Conservation (phyloP, 1,140 invertebrate genomes). For the Lasaia peninsularis region DNA sequence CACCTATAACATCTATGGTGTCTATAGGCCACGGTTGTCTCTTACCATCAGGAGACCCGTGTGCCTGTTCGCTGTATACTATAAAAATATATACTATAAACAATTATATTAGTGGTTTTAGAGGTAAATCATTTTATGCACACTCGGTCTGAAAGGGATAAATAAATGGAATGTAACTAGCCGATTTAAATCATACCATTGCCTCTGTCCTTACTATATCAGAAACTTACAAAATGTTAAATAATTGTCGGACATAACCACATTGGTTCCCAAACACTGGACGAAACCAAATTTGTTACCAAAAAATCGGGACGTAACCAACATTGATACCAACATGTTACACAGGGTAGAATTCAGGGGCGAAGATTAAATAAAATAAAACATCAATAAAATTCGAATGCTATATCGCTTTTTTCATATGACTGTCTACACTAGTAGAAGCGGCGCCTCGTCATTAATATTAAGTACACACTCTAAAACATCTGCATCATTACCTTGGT, state of each 20-base stretch:
- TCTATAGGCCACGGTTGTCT: too few species aligned
- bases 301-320: not conserved
- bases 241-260: not conserved
- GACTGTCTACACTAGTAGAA: not conserved
- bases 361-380: not conserved
- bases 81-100: too few species aligned
- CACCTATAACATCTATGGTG: too few species aligned
- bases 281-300: not conserved
- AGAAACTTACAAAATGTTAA: not conserved
- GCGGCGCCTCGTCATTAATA: not conserved
- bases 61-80: too few species aligned
- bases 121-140: too few species aligned
- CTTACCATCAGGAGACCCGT: too few species aligned
- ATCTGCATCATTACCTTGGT: not conserved
- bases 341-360: not conserved
- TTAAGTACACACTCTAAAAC: not conserved
- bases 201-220: not conserved
- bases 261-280: not conserved
- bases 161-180: too few species aligned
- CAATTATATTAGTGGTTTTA: too few species aligned
- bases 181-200: too few species aligned
- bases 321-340: not conserved
- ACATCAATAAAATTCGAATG: not conserved
- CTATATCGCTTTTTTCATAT: not conserved
- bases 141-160: too few species aligned